These are phyloP conservation scores for Philotrypesis tridentata DNA, from an alignment of 1,140 invertebrate genomes.

Conservation along the genomic window DNA sequence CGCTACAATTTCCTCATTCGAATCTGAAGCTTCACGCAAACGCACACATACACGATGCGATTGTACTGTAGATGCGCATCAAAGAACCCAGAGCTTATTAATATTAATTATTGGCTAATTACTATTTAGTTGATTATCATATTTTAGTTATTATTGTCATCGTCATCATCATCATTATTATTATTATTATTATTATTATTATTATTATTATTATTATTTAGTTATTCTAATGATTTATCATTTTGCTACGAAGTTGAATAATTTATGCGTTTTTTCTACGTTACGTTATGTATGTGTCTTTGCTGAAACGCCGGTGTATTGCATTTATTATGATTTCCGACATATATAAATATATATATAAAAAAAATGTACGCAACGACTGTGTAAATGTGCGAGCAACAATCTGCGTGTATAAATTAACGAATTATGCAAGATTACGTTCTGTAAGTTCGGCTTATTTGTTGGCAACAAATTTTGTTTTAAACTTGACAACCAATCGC, in stretches of 20 bases:
- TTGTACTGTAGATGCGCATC: constrained; percentile 26
- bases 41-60: constrained; percentile 25
- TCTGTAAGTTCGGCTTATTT: constrained; percentile 70
- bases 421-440: constrained; percentile 66
- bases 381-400: constrained; percentile 12
- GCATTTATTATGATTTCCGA: constrained; percentile 34
- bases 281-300: constrained; percentile 46
- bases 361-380: no score
- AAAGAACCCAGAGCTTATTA: constrained; percentile 57
- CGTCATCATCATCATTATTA: no score
- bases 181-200: no score
- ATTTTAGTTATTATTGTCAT: constrained; percentile 51
- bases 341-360: no score
- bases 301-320: neutral
- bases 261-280: constrained; percentile 56
- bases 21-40: constrained; percentile 12
- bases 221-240: constrained; percentile 38
- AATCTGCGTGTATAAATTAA: constrained; percentile 41
- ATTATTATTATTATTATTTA: constrained; percentile 51
- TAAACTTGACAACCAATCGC: constrained; percentile 57
- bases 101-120: constrained; percentile 53
- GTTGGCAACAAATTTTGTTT: constrained; percentile 73
- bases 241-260: constrained; percentile 54
- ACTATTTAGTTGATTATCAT: constrained; percentile 24
- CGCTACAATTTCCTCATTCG: neutral